These are phyloP conservation scores for Pelochelys cantorii DNA, from an alignment of 2,797 vertebrate species.

Conservation along the genomic window DNA sequence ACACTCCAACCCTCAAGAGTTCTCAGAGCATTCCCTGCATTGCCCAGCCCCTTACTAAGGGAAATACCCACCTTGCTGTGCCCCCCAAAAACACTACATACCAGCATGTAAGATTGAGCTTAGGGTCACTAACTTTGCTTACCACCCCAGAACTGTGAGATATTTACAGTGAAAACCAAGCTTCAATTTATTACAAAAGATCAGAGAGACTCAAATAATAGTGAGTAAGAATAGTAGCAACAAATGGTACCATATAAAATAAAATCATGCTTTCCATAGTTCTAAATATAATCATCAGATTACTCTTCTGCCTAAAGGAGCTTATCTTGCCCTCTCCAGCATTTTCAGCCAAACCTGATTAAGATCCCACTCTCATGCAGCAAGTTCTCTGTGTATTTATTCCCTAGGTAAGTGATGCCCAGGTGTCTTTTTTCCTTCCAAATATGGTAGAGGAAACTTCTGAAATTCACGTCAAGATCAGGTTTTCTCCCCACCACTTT, in stretches of 20 bases:
- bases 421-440: background rate
- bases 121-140: background rate
- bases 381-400: background rate
- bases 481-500: too few relatives aligned
- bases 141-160: background rate
- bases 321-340: background rate
- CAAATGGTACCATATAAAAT: background rate
- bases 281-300: background rate
- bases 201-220: background rate
- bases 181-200: background rate
- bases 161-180: background rate
- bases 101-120: background rate
- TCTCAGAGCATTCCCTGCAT: background rate
- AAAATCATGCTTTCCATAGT: background rate
- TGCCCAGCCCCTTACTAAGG: background rate
- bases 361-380: background rate
- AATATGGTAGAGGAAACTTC: background rate
- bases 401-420: background rate
- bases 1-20: background rate
- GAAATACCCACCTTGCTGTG: background rate
- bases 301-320: background rate
- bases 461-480: background rate
- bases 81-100: rapidly evolving
- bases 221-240: background rate
- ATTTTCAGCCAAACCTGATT: background rate